Evolutionary conservation across 2,888 invertebrate species (phyloP).

Genomic region (Aelia acuminata): DNA sequence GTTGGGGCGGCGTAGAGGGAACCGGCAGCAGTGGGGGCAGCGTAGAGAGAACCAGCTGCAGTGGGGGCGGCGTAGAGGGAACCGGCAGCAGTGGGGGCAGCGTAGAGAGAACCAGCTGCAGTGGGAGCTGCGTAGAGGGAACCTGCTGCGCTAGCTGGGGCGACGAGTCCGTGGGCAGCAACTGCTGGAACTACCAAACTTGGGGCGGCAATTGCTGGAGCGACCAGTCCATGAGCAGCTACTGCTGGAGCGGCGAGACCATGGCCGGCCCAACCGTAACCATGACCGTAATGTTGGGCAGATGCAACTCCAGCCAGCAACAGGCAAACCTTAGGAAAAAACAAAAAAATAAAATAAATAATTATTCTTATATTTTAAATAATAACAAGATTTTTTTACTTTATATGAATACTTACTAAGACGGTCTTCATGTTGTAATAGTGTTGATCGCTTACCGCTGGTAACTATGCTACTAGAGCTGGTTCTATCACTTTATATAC

Average conservation of each 20-base stretch:
- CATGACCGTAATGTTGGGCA: not conserved
- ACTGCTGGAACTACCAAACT: not conserved
- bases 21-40: constrained; percentile 31
- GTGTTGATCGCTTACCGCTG: not conserved
- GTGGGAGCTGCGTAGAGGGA: constrained; percentile 37
- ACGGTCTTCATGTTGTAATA: not conserved
- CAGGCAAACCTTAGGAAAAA: constrained; percentile 13
- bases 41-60: constrained; percentile 8
- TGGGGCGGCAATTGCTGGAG: constrained; percentile 25
- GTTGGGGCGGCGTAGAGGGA: not conserved
- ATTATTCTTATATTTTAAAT: too few species aligned
- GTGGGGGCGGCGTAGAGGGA: constrained; percentile 50
- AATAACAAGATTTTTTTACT: too few species aligned
- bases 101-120: constrained; percentile 2
- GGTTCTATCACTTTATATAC: not conserved
- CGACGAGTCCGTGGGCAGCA: not conserved
- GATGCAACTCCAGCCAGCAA: constrained; percentile 37
- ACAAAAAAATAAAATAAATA: not conserved
- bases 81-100: constrained; percentile 6
- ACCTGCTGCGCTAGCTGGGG: constrained; percentile 46
- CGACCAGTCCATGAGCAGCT: not conserved
- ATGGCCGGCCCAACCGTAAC: not conserved
- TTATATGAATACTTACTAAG: not conserved
- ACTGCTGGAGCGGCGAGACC: constrained; percentile 38
- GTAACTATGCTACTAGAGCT: not conserved